Base-by-base conservation (phyloP, 1,140 invertebrate species). In the Drosophila sucinea region DNA sequence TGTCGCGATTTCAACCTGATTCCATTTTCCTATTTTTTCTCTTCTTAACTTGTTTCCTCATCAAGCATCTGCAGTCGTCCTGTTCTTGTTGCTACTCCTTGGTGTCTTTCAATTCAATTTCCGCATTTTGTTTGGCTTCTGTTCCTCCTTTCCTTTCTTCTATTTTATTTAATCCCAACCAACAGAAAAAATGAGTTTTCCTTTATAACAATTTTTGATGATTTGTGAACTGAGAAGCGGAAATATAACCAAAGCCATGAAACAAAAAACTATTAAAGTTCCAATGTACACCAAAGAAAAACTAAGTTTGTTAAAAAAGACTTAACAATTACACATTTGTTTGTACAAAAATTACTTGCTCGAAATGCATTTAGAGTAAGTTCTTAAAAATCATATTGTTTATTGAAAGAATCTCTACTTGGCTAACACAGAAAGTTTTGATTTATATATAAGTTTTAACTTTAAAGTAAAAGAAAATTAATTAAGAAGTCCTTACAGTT, bases 1-100 rank as follows among this genome's bases (percentile, higher is more conserved):
- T 80, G 67, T 71, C 83, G 77, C 77, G 83, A 83, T 83, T 79
- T 83, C 82, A 70, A 79, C 65, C 61, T 81, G 82, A 78, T 86
- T 85, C 77, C 60, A 30, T 72, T 79, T 84, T 81, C 68, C 55
- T 65, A 30, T 56, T 33, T 30, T 55, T 58, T 40, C 47, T 11
- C 30, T 54, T 78, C 57, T 60, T 57, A 60, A 41, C 54, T 67
- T 73, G 70, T 73, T 73, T 79, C 73, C 58, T 75, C 67, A 86
- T 79, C 72, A 66, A 62, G 47, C 56, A 58, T 30, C 60, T 55
- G 40, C 32, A 38, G 10, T 6, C 29, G 25, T 63, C 11, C 40
- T 5, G 8, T 27, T 33, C 54, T 17, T 27, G 2, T 23, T 67
- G 23, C 38, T 33, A 8, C 32, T 61, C 60, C 62, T 56, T 47